Base-by-base conservation (phyloP, 2,797 vertebrate species). In the Forpus xanthops region DNA sequence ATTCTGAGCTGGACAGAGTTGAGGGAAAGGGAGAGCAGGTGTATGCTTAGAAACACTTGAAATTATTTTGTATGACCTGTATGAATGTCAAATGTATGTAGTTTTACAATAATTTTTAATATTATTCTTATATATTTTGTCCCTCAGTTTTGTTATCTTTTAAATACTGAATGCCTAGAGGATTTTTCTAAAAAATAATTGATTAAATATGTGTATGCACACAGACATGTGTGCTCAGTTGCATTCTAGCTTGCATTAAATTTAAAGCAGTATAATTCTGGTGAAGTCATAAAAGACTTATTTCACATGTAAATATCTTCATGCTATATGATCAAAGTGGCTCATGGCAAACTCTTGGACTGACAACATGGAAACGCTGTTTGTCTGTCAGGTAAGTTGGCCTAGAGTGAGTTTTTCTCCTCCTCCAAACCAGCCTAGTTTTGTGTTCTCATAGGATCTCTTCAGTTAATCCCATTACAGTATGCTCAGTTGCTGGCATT, bases 401-500 rank as follows among this genome's bases (percentile, higher is more conserved):
- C 56, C 61, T 56, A 15, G 45, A 25, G 35, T 28, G 52, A 41
- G 33, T 8, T 73, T 49, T 56, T 42, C 20, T 61, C 12, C 56
- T 47, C 27, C 78, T 82, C 23, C 56, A 75, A 49, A 35, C 60
- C 39, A 74, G 31, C 11, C 66, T 39, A 42, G 73, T 11, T 82
- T 33, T 25, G 31, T 20, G 42, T 25, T 94, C 55, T 90, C 71
- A 13, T 52, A 64, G 71, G 47, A 53, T 28, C 58, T 23, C 35
- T 65, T 33, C 16, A 55, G 31, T 35, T 66, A 64, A 44, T 85
- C 42, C 78, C 49, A 6, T 53, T 44, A 7, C 4, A 0, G 11
- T 31, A 2, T 0, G 0, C n/a, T n/a, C 16, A 3, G 31, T 66
- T 74, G 58, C 44, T 37, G 10, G 3, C 0, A 0, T 80, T 82